These are phyloP conservation scores for Oncorhynchus clarkii DNA, from an alignment of 2,113 vertebrate species.

Conservation along the genomic window DNA sequence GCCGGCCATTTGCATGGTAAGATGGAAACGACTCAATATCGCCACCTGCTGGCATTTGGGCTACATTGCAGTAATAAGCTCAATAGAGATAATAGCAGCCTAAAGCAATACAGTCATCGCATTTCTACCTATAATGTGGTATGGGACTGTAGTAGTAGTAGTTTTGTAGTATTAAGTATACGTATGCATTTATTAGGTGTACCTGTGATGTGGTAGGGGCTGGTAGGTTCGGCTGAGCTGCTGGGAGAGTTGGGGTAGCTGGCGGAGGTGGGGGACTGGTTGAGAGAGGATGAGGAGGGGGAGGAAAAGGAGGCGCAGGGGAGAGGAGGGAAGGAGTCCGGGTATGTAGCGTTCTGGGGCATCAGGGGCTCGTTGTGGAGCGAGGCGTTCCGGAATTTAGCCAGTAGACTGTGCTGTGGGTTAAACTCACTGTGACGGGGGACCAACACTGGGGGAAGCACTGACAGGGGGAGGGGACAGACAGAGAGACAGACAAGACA, in stretches of 20 bases:
- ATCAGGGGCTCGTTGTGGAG: slow-evolving; percentile 91
- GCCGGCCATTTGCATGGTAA: no score
- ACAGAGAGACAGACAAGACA: neutral
- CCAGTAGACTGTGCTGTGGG: slow-evolving; percentile 95
- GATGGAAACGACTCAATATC: no score
- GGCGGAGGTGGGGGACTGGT: slow-evolving; percentile 80
- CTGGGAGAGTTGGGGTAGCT: slow-evolving; percentile 85
- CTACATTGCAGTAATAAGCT: no score
- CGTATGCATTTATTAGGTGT: slow-evolving; percentile 4
- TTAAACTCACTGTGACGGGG: slow-evolving; percentile 97
- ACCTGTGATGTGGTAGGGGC: slow-evolving; percentile 89
- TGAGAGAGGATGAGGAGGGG: slow-evolving; percentile 77
- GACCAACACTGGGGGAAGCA: slow-evolving; percentile 92
- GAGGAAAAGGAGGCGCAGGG: slow-evolving; percentile 77
- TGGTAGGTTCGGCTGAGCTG: slow-evolving; percentile 83
- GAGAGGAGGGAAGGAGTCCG: slow-evolving; percentile 88
- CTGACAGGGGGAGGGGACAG: slow-evolving; percentile 63
- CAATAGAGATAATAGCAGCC: no score
- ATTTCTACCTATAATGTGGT: slow-evolving; percentile 73
- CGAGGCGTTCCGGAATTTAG: slow-evolving; percentile 90
- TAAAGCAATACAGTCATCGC: neutral
- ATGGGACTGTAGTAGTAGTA: slow-evolving; percentile 34
- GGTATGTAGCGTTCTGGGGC: slow-evolving; percentile 95
- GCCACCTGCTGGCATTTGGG: no score
- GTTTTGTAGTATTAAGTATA: no score